Percentiles rank a stretch among this genome's conserved stretches.
Evolutionary conservation across 2,797 vertebrate species (phyloP).

Genomic region (Harpagifer antarcticus): DNA sequence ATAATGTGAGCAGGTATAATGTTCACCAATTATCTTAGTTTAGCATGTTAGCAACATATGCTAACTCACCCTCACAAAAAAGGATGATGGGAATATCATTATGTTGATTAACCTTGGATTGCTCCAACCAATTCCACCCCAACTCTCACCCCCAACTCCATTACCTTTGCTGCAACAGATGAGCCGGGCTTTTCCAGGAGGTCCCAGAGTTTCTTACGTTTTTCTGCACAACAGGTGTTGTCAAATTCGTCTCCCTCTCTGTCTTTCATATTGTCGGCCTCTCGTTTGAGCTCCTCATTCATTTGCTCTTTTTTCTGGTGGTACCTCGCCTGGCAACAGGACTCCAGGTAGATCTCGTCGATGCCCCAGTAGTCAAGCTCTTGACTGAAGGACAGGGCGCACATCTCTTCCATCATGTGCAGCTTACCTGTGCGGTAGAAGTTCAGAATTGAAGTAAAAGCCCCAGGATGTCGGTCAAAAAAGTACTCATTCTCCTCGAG

Average conservation of each 20-base stretch:
- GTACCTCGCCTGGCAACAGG: constrained; percentile 98
- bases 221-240: constrained; percentile 97
- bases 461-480: constrained; percentile 97
- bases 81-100: background rate
- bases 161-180: constrained; percentile 98
- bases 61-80: background rate
- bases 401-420: constrained; percentile 99
- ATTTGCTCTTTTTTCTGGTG: constrained; percentile 99
- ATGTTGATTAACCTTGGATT: background rate
- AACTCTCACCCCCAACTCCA: constrained; percentile 19
- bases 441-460: constrained; percentile 99
- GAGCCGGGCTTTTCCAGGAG: constrained; percentile 98
- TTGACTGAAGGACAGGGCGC: constrained; percentile 97
- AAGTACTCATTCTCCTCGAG: constrained; percentile 99
- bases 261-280: constrained; percentile 95
- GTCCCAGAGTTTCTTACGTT: constrained; percentile 98
- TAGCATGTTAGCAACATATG: background rate
- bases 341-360: constrained; percentile 99
- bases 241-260: constrained; percentile 98
- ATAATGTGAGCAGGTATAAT: background rate
- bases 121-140: constrained; percentile 8
- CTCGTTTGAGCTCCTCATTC: constrained; percentile 98
- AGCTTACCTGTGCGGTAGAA: constrained; percentile 98
- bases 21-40: background rate
- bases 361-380: constrained; percentile 99